phyloP scores from a whole-genome alignment of 1,140 invertebrate species.

The Cotesia glomerata region DNA sequence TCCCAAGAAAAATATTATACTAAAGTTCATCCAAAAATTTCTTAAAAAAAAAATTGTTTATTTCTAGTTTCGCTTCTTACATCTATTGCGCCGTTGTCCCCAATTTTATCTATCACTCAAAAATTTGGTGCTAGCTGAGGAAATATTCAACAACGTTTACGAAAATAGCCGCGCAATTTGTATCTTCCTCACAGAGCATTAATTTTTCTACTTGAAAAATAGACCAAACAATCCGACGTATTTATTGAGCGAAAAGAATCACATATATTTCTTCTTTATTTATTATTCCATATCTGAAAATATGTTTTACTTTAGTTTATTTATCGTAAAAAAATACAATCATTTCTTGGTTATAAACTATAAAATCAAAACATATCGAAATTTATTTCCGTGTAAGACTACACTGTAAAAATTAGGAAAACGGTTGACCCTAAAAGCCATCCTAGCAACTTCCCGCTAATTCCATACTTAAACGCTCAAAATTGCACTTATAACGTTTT shows the following conservation, averaged over 20 bases:
- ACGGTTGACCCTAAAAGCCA: too few species aligned
- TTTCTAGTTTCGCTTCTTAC: neutral
- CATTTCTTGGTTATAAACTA: too few species aligned
- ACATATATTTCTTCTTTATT: neutral
- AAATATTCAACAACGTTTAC: neutral
- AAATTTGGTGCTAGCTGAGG: neutral
- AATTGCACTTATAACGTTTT: too few species aligned
- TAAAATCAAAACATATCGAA: too few species aligned
- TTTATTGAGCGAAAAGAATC: neutral
- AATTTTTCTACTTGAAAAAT: neutral
- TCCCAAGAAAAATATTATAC: too few species aligned
- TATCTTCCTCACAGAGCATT: neutral
- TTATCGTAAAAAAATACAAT: too few species aligned
- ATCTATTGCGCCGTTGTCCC: neutral
- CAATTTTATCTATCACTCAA: neutral
- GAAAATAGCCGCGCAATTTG: neutral
- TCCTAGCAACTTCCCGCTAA: too few species aligned
- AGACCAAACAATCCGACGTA: neutral
- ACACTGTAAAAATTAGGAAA: too few species aligned
- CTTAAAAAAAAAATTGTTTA: neutral
- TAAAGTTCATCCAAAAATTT: too few species aligned
- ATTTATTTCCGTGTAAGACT: too few species aligned
- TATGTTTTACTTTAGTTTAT: too few species aligned
- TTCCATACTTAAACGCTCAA: too few species aligned
- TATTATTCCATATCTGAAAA: neutral